Base-by-base conservation (phyloP, 1,140 invertebrate species). In the Goniozus legneri region DNA sequence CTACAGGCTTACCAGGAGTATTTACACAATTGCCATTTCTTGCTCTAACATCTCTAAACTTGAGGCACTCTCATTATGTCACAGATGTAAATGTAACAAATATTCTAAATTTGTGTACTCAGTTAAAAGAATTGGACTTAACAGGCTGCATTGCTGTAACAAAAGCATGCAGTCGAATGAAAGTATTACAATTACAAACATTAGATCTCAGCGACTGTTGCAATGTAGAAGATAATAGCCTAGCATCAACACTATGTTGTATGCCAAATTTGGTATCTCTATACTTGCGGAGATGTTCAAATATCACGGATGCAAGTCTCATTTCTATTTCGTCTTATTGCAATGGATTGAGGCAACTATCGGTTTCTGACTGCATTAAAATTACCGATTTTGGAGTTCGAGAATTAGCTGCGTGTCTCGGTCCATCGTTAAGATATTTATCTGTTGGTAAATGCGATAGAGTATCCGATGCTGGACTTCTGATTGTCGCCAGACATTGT, bases 371-470 rank as follows among this genome's bases (percentile, higher is more conserved):
- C 73, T 97, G 93, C 66, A 78, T 82, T 3, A 86, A 86, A 50
- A 84, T 97, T 20, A 95, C 92, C 0, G 92, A 97, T 68, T 94
- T 92, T 63, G 91, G 92, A 1, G 79, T 95, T 3, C 89, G 92
- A 58, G 92, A 95, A 75, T 66, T 95, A 34, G 70, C 70, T 2
- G 90, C 91, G 1, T 91, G 91, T 64, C 75, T 95, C 8, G 91
- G 91, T 1, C 86, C 88, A 0, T 87, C 87, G 0, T 71, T 93
- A 33, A 79, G 91, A 7, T 93, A 93, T 64, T 80, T 92, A 7
- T 92, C 89, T 2, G 89, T 92, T 16, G 90, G 90, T n/a, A 92
- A 92, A 68, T 93, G 91, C 71, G 87, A 89, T 53, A 84, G 87
- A 56, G 86, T 84, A 6, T 91, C 88, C 21, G 91, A 93, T 69